Percentiles rank a stretch among this genome's conserved stretches.
These are phyloP conservation scores for Agrilus cyanescens DNA, from an alignment of 2,888 invertebrate genomes.

Conservation along the genomic window DNA sequence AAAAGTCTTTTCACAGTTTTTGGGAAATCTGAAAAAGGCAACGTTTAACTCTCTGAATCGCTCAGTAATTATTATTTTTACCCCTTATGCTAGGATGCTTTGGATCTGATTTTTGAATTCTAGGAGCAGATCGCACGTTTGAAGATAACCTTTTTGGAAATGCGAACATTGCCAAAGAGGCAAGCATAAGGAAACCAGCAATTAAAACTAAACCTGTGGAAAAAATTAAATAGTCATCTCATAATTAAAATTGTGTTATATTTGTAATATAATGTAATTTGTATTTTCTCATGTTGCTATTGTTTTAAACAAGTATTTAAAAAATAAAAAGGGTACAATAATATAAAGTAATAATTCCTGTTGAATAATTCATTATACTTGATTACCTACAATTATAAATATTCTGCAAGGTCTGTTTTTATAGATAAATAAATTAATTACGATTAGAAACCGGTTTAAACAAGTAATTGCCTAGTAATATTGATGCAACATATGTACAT, in stretches of 20 bases:
- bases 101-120: constrained; percentile 30
- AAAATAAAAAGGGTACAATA: too few relatives aligned
- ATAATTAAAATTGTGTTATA: not conserved
- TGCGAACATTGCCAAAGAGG: constrained; percentile 80
- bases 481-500: too few relatives aligned
- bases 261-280: not conserved
- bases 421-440: too few relatives aligned
- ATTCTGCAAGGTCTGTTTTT: too few relatives aligned
- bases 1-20: constrained; percentile 68
- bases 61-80: constrained; percentile 14
- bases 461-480: too few relatives aligned
- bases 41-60: not conserved
- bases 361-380: too few relatives aligned
- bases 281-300: too few relatives aligned
- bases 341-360: too few relatives aligned
- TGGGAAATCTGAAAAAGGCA: constrained; percentile 52
- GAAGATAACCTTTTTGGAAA: constrained; percentile 69
- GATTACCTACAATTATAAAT: too few relatives aligned
- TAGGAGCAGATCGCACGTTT: constrained; percentile 31
- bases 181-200: constrained; percentile 68
- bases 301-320: too few relatives aligned
- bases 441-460: too few relatives aligned
- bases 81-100: constrained; percentile 40
- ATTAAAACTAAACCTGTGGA: constrained; percentile 67
- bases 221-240: not conserved